Percentiles rank a stretch among this genome's conserved stretches.
These are phyloP conservation scores for Leptodactylus fuscus DNA, from an alignment of 2,113 vertebrate species.

Conservation along the genomic window DNA sequence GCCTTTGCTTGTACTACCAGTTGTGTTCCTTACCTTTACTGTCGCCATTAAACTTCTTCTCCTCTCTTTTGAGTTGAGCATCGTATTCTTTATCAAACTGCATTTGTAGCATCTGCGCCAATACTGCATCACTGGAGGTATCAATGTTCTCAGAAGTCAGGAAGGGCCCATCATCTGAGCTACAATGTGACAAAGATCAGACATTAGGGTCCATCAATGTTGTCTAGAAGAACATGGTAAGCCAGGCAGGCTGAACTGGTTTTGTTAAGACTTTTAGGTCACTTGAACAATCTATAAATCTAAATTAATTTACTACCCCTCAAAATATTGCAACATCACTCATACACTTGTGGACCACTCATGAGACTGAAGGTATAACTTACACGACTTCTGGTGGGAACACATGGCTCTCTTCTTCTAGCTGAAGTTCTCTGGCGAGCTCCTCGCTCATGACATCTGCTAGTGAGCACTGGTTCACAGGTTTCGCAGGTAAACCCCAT, in stretches of 20 bases:
- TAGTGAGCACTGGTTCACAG: conserved; percentile 82
- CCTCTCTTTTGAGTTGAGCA: conserved; percentile 89
- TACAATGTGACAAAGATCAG: conserved; percentile 59
- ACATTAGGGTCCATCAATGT: background rate
- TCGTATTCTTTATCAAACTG: conserved; percentile 97
- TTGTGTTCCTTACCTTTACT: conserved; percentile 94
- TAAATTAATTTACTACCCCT: too few species aligned
- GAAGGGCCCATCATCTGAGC: conserved; percentile 76
- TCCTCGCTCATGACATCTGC: conserved; percentile 97
- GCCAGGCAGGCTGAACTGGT: too few species aligned
- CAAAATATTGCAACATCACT: too few species aligned
- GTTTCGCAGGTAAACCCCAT: conserved; percentile 78
- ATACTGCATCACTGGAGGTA: conserved; percentile 91
- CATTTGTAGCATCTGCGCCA: conserved; percentile 98
- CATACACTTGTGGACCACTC: too few species aligned
- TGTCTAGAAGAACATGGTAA: background rate
- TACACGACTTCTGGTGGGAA: conserved; percentile 78
- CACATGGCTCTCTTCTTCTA: conserved; percentile 82
- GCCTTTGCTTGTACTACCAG: background rate
- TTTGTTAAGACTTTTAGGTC: too few species aligned
- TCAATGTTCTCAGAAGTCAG: conserved; percentile 77
- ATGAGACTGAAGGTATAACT: conserved; percentile 65
- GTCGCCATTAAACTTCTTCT: conserved; percentile 95
- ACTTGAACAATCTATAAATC: too few species aligned
- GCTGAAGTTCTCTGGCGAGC: conserved; percentile 85